These are phyloP conservation scores for Bufo gargarizans DNA, from an alignment of 2,113 vertebrate genomes.

Conservation along the genomic window DNA sequence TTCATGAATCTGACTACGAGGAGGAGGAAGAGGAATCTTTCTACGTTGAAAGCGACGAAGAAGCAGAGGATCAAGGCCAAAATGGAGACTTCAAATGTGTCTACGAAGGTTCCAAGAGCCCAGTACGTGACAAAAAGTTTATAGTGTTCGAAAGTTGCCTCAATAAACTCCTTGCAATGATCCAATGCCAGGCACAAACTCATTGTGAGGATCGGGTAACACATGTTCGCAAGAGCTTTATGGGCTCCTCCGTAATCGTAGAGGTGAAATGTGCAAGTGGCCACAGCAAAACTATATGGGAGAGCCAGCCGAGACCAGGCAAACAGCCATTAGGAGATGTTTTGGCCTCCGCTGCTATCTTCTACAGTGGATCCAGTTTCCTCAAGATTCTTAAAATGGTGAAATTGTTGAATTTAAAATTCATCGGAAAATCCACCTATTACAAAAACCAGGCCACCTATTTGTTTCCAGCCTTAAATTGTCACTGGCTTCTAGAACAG, in stretches of 20 bases:
- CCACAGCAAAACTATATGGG: conserved; percentile 2
- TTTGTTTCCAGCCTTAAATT: conserved; percentile 23
- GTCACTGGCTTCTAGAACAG: background rate
- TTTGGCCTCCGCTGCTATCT: background rate
- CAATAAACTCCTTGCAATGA: background rate
- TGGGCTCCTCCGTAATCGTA: background rate
- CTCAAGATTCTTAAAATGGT: background rate
- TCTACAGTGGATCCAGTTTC: conserved; percentile 7
- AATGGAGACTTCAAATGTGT: background rate
- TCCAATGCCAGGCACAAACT: background rate
- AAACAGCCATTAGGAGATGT: conserved; percentile 11
- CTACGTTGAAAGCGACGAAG: conserved; percentile 3
- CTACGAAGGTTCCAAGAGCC: background rate
- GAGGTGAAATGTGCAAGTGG: conserved; percentile 3
- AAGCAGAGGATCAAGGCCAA: background rate
- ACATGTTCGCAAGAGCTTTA: background rate
- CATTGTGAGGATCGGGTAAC: background rate
- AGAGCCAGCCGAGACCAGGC: background rate
- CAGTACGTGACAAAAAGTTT: background rate
- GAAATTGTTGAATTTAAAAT: background rate
- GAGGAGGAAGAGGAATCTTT: background rate
- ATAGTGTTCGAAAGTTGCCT: conserved; percentile 21
- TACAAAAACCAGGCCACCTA: background rate
- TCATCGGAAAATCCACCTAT: background rate
- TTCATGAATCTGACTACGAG: conserved; percentile 15